Evolutionary conservation across 2,888 invertebrate genomes (phyloP).

Genomic region (Adineta ricciae): DNA sequence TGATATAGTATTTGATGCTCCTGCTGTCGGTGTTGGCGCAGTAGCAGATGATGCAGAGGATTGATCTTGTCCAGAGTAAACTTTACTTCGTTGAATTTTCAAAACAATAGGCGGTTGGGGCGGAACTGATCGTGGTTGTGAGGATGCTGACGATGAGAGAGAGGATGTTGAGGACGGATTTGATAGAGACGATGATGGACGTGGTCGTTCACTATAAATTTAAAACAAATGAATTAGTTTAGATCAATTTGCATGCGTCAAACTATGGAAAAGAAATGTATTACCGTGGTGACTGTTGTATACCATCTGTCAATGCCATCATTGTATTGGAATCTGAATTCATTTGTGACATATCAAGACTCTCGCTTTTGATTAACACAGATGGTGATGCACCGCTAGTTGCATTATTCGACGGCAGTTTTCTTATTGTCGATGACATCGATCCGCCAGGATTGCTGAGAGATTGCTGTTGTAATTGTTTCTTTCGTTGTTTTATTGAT

Average conservation of each 20-base stretch:
- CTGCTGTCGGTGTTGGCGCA: background rate
- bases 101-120: conserved; percentile 14
- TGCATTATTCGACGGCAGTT: background rate
- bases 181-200: background rate
- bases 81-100: conserved; percentile 8
- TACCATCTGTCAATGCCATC: background rate
- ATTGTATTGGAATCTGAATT: background rate
- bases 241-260: no score
- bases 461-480: background rate
- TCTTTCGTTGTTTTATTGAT: background rate
- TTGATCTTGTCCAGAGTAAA: background rate
- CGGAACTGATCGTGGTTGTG: background rate
- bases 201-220: background rate
- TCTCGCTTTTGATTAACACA: background rate
- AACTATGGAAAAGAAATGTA: background rate
- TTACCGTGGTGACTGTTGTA: background rate
- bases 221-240: background rate
- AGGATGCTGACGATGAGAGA: background rate
- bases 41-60: background rate
- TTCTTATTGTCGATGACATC: background rate
- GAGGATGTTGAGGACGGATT: no score
- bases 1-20: background rate
- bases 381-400: background rate
- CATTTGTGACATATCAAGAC: background rate
- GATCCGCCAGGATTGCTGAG: background rate